Percentiles rank a stretch among this genome's conserved stretches.
These are phyloP conservation scores for Cinclus mexicanus DNA, from an alignment of 2,113 vertebrate genomes.

Conservation along the genomic window DNA sequence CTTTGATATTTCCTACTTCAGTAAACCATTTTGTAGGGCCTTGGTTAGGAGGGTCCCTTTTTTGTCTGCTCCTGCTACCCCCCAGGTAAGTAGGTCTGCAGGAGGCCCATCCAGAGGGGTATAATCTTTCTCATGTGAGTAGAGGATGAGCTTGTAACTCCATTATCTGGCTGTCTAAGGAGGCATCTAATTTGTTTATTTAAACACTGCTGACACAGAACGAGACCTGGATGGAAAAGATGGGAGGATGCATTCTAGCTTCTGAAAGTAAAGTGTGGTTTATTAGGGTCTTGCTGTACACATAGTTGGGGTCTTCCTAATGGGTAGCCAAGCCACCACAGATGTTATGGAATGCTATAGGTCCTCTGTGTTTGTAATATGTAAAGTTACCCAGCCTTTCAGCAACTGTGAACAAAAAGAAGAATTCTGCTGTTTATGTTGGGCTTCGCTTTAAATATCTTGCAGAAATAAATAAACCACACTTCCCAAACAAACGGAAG, in stretches of 20 bases:
- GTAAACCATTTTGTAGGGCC: neutral
- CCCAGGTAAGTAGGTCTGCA: neutral
- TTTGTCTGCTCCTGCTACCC: neutral
- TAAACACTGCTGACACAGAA: neutral
- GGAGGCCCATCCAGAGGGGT: neutral
- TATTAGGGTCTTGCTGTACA: neutral
- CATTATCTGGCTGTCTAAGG: neutral
- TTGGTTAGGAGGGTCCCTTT: neutral
- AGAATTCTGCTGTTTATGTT: neutral
- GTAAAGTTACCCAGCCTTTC: neutral
- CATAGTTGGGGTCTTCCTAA: neutral
- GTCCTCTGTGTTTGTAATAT: neutral
- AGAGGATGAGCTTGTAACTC: neutral
- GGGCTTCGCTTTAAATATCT: neutral
- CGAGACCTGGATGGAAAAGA: neutral
- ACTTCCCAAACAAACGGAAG: neutral
- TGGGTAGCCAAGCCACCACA: neutral
- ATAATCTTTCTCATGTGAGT: neutral
- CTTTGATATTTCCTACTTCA: neutral
- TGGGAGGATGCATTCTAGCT: neutral
- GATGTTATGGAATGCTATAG: neutral
- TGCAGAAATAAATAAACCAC: neutral
- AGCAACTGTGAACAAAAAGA: neutral
- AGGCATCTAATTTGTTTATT: constrained; percentile 4
- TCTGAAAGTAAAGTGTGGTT: neutral